A percentile compares a stretch with the other conserved stretches of the same genome.
Evolutionary conservation across 2,113 vertebrate species (phyloP).

Genomic region (Cyprinodon brontotheroides): DNA sequence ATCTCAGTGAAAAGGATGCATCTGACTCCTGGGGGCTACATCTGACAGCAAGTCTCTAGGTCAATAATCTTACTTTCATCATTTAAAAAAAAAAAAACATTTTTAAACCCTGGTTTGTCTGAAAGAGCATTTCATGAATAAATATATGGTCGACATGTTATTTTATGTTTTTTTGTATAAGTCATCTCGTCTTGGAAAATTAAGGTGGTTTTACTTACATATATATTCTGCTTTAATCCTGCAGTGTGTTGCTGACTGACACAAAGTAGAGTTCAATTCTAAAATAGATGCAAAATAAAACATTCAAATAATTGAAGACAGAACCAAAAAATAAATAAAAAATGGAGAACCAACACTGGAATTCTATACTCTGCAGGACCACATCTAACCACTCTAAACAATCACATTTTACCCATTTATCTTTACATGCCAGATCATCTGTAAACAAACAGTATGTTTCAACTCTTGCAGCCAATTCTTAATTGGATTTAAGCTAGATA

Average conservation of each 20-base stretch:
- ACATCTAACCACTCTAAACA: no score
- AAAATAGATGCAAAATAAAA: not conserved
- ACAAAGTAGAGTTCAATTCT: not conserved
- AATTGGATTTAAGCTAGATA: no score
- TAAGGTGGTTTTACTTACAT: not conserved
- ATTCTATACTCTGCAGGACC: no score
- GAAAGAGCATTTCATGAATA: not conserved
- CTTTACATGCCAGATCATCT: no score
- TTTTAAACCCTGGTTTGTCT: not conserved
- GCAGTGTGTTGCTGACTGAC: not conserved
- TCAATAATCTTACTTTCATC: slow-evolving; percentile 41
- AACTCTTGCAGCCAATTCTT: no score
- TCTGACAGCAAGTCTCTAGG: slow-evolving; percentile 35
- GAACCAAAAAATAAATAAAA: not conserved
- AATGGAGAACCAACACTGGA: no score
- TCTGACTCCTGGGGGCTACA: slow-evolving; percentile 43
- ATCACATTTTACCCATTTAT: no score
- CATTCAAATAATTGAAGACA: not conserved
- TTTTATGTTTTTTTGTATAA: not conserved
- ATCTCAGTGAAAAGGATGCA: slow-evolving; percentile 56
- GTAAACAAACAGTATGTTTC: no score
- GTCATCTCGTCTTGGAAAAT: not conserved
- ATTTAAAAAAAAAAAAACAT: not conserved
- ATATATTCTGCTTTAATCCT: no score
- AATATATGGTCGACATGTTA: not conserved